Evolutionary conservation across 2,113 vertebrate species (phyloP).

Genomic region (Leucopternis melanops): DNA sequence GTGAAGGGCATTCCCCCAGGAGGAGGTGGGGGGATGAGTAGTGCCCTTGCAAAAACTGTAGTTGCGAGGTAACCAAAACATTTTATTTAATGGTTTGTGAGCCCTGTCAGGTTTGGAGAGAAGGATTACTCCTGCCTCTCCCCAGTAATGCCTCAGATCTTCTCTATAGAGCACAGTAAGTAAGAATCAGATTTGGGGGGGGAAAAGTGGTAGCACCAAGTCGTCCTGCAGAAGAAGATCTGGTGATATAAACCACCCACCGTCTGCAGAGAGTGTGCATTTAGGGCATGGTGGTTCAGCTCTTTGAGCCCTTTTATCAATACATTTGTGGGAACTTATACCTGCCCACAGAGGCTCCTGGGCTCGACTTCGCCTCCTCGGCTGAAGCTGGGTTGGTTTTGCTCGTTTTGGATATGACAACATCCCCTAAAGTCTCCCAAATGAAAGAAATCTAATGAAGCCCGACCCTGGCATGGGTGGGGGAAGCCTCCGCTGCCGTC

Average conservation of each 20-base stretch:
- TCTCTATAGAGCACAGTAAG: background rate
- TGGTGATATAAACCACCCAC: background rate
- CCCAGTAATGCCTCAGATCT: background rate
- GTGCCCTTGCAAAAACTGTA: background rate
- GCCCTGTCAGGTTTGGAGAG: background rate
- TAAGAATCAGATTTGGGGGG: background rate
- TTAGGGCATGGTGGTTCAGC: too few relatives aligned
- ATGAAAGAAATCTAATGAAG: background rate
- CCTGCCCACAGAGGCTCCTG: background rate
- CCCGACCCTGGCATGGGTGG: fast-evolving
- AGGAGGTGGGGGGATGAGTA: background rate
- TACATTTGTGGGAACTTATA: background rate
- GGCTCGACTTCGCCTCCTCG: background rate
- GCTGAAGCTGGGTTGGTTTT: background rate
- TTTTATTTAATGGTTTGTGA: background rate
- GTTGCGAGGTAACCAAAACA: background rate
- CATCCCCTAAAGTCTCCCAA: background rate
- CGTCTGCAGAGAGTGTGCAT: background rate
- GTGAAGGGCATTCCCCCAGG: background rate
- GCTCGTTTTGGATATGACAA: background rate
- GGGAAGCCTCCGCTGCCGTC: background rate
- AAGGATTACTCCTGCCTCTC: background rate
- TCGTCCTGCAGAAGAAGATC: background rate
- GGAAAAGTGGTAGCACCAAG: background rate
- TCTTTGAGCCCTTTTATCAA: background rate